Conservation (phyloP, 2,888 invertebrate species). For the Epirrhoe alternata region DNA sequence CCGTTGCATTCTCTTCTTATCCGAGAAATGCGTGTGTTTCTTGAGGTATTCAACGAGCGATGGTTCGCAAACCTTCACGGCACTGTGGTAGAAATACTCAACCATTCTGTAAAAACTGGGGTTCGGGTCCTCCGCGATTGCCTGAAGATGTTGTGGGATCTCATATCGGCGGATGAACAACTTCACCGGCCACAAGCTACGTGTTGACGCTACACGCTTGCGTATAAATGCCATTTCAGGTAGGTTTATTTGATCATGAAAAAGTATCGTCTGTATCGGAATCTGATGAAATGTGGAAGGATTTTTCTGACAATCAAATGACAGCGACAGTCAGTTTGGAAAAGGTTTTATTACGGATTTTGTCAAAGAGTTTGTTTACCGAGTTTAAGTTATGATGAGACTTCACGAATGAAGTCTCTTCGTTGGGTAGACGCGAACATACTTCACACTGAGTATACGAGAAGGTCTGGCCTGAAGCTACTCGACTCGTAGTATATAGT, state of each 20-base stretch:
- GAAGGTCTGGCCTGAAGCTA: no score
- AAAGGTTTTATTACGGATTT: no score
- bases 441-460: no score
- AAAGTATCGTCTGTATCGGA: no score
- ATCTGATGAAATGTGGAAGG: background rate
- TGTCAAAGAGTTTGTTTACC: no score
- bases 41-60: constrained; percentile 79
- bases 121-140: constrained; percentile 64
- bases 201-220: constrained; percentile 7
- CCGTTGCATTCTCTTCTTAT: constrained; percentile 86
- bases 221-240: constrained; percentile 26
- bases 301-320: background rate
- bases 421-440: no score
- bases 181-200: constrained; percentile 23
- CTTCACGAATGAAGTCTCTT: no score
- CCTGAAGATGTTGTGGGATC: constrained; percentile 68
- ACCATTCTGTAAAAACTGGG: constrained; percentile 87
- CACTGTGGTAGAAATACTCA: constrained; percentile 88
- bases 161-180: constrained; percentile 53
- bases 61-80: constrained; percentile 81
- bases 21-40: constrained; percentile 75
- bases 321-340: no score
- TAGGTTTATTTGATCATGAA: background rate
- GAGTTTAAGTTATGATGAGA: no score
- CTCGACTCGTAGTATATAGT: no score